A percentile compares a stretch with the other conserved stretches of the same genome.
phyloP scores from a whole-genome alignment of 2,888 invertebrate species.

The Taenaris catops region DNA sequence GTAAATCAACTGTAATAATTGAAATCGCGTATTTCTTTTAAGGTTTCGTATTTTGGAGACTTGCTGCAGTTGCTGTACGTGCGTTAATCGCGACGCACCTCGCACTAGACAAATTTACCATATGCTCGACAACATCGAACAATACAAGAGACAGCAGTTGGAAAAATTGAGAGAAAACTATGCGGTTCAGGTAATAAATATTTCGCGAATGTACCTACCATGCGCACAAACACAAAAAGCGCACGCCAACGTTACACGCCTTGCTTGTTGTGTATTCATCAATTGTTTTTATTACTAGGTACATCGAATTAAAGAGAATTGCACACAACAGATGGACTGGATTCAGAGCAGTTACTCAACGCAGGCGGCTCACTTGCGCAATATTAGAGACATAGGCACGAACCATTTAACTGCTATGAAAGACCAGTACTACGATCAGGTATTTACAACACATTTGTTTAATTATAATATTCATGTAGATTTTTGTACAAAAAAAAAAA shows the following conservation, averaged over 20 bases:
- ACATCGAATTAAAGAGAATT: conserved; percentile 95
- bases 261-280: no score
- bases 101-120: conserved; percentile 91
- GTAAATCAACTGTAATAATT: no score
- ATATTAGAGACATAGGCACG: conserved; percentile 95
- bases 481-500: background rate
- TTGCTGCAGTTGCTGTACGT: conserved; percentile 89
- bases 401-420: conserved; percentile 91
- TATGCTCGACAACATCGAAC: conserved; percentile 94
- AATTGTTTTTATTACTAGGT: conserved; percentile 74
- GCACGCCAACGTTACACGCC: no score
- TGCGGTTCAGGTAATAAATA: conserved; percentile 86
- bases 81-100: conserved; percentile 85
- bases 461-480: background rate
- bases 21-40: conserved; percentile 43
- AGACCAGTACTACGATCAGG: conserved; percentile 97
- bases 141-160: conserved; percentile 93
- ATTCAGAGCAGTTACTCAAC: conserved; percentile 94
- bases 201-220: no score
- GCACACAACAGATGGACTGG: conserved; percentile 96
- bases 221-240: no score
- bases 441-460: conserved; percentile 37
- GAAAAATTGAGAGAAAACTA: conserved; percentile 95
- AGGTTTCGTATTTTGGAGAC: conserved; percentile 86
- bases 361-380: conserved; percentile 91